Percentiles rank a stretch among this genome's conserved stretches.
Evolutionary conservation across 2,888 invertebrate genomes (phyloP).

Genomic region (Drosophila subsilvestris): DNA sequence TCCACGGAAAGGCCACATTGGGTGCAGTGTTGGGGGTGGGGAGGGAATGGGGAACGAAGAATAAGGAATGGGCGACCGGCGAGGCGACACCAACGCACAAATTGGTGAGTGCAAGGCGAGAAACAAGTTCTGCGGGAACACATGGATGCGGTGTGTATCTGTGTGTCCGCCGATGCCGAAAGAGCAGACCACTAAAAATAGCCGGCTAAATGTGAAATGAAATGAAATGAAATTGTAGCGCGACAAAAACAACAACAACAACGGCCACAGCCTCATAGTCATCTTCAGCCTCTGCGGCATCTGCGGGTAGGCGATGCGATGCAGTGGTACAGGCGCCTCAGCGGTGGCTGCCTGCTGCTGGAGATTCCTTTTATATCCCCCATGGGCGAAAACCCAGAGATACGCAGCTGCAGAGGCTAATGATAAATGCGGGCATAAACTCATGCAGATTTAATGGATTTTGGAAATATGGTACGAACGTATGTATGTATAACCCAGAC

Average conservation of each 20-base stretch:
- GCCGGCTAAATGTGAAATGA: slow-evolving; percentile 60
- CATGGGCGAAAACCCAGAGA: slow-evolving; percentile 22
- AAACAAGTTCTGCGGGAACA: slow-evolving; percentile 65
- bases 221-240: slow-evolving; percentile 74
- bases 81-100: slow-evolving; percentile 43
- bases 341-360: slow-evolving; percentile 38
- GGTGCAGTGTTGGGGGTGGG: slow-evolving; percentile 48
- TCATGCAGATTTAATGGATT: slow-evolving; percentile 44
- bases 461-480: neutral
- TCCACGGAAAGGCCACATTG: slow-evolving; percentile 33
- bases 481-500: neutral
- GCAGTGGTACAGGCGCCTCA: slow-evolving; percentile 63
- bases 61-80: slow-evolving; percentile 32
- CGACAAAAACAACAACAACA: slow-evolving; percentile 62
- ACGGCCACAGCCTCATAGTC: slow-evolving; percentile 30
- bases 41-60: slow-evolving; percentile 33
- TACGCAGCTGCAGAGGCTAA: slow-evolving; percentile 55
- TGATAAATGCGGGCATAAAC: slow-evolving; percentile 69
- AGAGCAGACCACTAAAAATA: slow-evolving; percentile 68
- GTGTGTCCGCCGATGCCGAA: slow-evolving; percentile 34
- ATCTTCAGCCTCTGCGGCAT: slow-evolving; percentile 28
- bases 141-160: slow-evolving; percentile 16
- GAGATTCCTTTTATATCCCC: slow-evolving; percentile 33
- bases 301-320: slow-evolving; percentile 42
- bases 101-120: slow-evolving; percentile 54